Percentiles rank a stretch among this genome's conserved stretches.
Conservation (phyloP, 2,888 invertebrate species). For the Xestia c-nigrum region DNA sequence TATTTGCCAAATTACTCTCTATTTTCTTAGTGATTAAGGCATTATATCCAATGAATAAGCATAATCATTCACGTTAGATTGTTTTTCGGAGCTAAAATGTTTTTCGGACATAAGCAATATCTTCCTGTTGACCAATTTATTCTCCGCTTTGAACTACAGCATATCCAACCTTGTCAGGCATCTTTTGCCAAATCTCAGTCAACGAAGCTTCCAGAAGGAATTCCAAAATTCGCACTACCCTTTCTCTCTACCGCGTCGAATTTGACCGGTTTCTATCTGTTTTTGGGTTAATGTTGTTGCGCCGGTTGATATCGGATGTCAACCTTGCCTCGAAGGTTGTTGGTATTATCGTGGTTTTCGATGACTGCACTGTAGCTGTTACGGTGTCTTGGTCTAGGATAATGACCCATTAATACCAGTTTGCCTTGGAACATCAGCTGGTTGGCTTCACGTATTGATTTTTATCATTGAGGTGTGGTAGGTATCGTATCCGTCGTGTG, state of each 20-base stretch:
- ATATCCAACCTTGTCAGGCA: background rate
- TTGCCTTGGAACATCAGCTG: slow-evolving; percentile 65
- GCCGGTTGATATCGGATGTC: slow-evolving; percentile 67
- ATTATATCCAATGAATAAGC: slow-evolving; percentile 13
- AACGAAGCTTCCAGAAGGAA: background rate
- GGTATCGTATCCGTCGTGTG: slow-evolving; percentile 27
- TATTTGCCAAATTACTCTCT: slow-evolving; percentile 41
- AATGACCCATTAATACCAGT: slow-evolving; percentile 64
- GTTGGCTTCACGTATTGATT: slow-evolving; percentile 68
- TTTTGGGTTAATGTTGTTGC: slow-evolving; percentile 73
- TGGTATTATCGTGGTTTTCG: slow-evolving; percentile 67
- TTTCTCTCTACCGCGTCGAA: slow-evolving; percentile 38
- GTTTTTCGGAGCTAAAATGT: background rate
- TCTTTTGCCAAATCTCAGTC: slow-evolving; percentile 24
- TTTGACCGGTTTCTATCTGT: slow-evolving; percentile 67
- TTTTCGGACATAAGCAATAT: background rate
- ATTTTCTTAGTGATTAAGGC: slow-evolving; percentile 12
- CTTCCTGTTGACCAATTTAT: background rate
- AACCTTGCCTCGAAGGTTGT: slow-evolving; percentile 74
- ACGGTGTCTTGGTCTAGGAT: slow-evolving; percentile 68
- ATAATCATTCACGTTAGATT: background rate
- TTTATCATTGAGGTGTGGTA: slow-evolving; percentile 59
- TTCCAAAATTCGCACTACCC: slow-evolving; percentile 42
- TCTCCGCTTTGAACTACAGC: background rate
- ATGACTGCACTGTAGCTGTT: slow-evolving; percentile 62